Evolutionary conservation across 1,140 invertebrate species (phyloP).

Genomic region (Neelides sp.): DNA sequence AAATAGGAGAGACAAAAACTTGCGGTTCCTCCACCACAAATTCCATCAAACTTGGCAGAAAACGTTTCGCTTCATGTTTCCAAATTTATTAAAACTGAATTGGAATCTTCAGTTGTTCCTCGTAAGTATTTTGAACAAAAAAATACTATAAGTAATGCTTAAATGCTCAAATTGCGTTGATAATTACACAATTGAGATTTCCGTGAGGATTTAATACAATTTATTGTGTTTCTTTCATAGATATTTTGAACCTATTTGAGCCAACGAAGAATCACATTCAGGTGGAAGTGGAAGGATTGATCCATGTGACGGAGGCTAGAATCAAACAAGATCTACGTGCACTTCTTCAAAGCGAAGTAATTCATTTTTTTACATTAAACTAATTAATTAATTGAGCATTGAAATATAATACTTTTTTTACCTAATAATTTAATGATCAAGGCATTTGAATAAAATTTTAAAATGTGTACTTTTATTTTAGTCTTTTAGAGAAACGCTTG

Average conservation of each 20-base stretch:
- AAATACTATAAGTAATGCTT: background rate
- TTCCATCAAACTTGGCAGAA: conserved; percentile 25
- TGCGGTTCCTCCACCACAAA: background rate
- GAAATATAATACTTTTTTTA: background rate
- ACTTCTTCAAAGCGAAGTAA: conserved; percentile 57
- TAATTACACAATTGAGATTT: background rate
- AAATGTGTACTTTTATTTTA: conserved; percentile 1
- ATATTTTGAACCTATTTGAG: conserved; percentile 43
- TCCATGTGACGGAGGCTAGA: conserved; percentile 53
- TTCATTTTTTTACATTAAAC: conserved; percentile 11
- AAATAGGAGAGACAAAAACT: conserved; percentile 3
- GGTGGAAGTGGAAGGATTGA: conserved; percentile 53
- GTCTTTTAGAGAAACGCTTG: conserved; percentile 12
- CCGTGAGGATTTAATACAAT: background rate
- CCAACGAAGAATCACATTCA: conserved; percentile 53
- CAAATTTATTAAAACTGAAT: conserved; percentile 26
- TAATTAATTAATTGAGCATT: conserved; percentile 14
- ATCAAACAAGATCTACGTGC: conserved; percentile 66
- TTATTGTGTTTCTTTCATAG: conserved; percentile 31
- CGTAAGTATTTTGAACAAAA: conserved; percentile 8
- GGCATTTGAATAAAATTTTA: background rate
- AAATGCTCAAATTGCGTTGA: background rate
- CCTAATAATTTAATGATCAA: conserved; percentile 13
- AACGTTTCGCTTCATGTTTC: conserved; percentile 20
- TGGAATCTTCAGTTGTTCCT: conserved; percentile 23